Base-by-base conservation (phyloP, 1,140 invertebrate genomes). In the Anagrus nilaparvatae region DNA sequence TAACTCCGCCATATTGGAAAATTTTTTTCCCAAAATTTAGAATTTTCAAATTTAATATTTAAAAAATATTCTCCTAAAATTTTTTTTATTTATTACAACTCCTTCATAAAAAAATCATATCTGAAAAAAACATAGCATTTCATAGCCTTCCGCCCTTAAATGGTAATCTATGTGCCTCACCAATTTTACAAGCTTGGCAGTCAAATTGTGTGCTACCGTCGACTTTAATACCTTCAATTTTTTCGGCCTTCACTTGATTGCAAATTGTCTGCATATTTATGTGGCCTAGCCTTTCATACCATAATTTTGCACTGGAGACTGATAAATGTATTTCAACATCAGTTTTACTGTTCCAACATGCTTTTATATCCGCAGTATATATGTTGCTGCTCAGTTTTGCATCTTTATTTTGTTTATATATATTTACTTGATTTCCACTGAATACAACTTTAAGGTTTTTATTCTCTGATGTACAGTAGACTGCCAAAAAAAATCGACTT, bases 381-480 rank as follows among this genome's bases (percentile, higher is more conserved):
- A 46, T 38, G 4, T 38, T 18, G 16, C 46, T 49, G 2, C 17
- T 9, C 23, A 32, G 21, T 27, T 40, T 40, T 1, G 40, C 28
- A 12, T 44, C 50, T 9, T 43, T 37, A 13, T 49, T 34, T 9
- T 18, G 23, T 20, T 28, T 18, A 9, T 21, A 20, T 4, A 50
- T 35, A 5, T 39, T 24, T 27, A 44, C 40, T 5, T 5, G 8
- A 3, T 46, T 19, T 2, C 36, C 8, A 29, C 45, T 29, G 24
- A 52, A 49, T 7, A 40, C n/a, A 3, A 54, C 48, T 13, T 48
- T 36, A 10, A 30, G 36, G 13, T 45, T 40, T n/a, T n/a, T n/a
- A n/a, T n/a, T 28, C 36, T 46, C 16, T 35, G 28, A 9, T 42
- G 39, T 17, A 32, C 43, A 12, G 34, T n/a, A n/a, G n/a, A n/a